Evolutionary conservation across 2,888 invertebrate genomes (phyloP).

Genomic region (Xylophagus ater): DNA sequence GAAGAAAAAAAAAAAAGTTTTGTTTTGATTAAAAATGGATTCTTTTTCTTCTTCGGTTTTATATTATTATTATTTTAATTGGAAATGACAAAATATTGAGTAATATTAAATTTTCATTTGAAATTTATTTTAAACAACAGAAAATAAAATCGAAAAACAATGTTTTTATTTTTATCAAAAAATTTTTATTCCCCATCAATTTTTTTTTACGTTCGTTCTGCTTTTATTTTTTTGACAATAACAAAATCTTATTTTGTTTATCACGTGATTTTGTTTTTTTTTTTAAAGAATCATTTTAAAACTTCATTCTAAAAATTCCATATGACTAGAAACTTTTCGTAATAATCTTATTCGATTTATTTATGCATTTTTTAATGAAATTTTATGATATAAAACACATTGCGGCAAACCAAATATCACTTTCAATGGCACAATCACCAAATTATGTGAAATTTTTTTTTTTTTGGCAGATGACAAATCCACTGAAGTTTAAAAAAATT

Average conservation of each 20-base stretch:
- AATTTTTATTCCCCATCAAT: too few species aligned
- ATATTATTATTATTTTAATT: too few species aligned
- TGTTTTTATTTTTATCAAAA: constrained; percentile 9
- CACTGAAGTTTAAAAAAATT: constrained; percentile 8
- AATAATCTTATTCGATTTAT: not conserved
- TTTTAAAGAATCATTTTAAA: not conserved
- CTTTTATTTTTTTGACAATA: too few species aligned
- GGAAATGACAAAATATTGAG: too few species aligned
- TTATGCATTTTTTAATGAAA: not conserved
- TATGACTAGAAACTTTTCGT: not conserved
- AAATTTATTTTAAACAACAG: too few species aligned
- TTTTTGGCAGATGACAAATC: constrained; percentile 14
- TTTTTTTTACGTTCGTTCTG: too few species aligned
- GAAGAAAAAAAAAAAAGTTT: too few species aligned
- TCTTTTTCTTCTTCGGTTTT: too few species aligned
- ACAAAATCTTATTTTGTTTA: constrained; percentile 13
- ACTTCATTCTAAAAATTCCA: not conserved
- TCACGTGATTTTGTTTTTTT: constrained; percentile 11
- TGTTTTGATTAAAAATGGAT: too few species aligned
- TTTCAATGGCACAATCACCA: constrained; percentile 11
- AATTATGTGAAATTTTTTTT: constrained; percentile 10
- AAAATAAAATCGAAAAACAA: too few species aligned
- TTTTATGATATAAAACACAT: constrained; percentile 12
- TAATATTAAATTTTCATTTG: too few species aligned
- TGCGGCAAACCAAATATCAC: constrained; percentile 6